These are phyloP conservation scores for Leptatherina wallacei DNA, from an alignment of 2,797 vertebrate genomes.

Conservation along the genomic window DNA sequence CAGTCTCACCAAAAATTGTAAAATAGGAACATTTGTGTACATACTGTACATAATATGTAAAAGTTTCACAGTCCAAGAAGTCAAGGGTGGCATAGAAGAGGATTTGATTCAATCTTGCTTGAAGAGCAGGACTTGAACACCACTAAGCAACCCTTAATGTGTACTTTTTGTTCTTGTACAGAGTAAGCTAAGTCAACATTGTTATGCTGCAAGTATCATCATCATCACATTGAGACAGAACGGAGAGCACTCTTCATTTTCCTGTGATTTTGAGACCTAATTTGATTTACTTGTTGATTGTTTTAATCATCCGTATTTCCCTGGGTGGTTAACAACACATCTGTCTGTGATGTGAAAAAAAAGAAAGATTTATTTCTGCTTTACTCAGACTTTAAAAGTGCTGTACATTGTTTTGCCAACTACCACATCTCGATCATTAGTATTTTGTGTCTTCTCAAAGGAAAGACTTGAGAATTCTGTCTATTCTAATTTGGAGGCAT, in stretches of 20 bases:
- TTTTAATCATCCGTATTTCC: neutral
- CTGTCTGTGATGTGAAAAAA: neutral
- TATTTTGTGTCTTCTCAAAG: neutral
- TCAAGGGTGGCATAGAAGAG: neutral
- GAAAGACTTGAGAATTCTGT: neutral
- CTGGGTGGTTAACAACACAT: neutral
- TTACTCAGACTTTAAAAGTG: neutral
- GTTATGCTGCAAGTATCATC: neutral
- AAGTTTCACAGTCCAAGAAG: neutral
- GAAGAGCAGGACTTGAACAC: neutral
- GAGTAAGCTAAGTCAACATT: neutral
- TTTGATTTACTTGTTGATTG: neutral
- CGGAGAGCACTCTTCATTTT: neutral
- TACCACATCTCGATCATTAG: neutral
- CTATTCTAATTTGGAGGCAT: neutral
- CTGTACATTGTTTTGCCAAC: too few species aligned
- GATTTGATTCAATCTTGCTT: neutral
- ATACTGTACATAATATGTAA: too few species aligned
- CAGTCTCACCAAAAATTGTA: neutral
- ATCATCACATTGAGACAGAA: neutral
- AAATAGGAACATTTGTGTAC: neutral
- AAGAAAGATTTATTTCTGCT: neutral
- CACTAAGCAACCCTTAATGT: neutral
- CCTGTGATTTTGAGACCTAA: neutral
- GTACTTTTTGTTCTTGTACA: neutral